phyloP scores from a whole-genome alignment of 2,797 vertebrate genomes.

The Myiothlypis coronata region DNA sequence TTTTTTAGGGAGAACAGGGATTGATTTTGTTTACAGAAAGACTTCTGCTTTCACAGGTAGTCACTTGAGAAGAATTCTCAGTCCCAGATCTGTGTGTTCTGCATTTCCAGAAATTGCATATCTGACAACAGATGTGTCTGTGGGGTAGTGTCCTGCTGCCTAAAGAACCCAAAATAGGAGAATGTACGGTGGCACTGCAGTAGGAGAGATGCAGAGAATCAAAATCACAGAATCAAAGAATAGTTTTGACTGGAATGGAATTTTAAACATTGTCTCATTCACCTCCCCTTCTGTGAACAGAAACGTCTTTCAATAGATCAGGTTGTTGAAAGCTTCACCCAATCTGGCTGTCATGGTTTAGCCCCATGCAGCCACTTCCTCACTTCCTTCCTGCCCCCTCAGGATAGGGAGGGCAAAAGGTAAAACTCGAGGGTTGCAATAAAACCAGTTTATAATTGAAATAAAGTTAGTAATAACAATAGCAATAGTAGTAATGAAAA shows the following conservation, averaged over 20 bases:
- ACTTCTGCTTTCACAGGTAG: not conserved
- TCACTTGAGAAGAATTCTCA: not conserved
- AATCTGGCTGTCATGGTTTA: not conserved
- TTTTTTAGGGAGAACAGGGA: not conserved
- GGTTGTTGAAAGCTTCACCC: not conserved
- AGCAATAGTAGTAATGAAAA: not conserved
- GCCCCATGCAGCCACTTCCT: not conserved
- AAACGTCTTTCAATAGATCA: not conserved
- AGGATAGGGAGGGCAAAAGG: not conserved
- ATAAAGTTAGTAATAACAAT: not conserved
- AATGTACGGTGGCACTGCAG: not conserved
- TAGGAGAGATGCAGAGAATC: not conserved
- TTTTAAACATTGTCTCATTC: not conserved
- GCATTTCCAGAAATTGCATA: not conserved
- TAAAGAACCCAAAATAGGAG: not conserved
- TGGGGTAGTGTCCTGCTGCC: not conserved
- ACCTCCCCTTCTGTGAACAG: rapidly evolving
- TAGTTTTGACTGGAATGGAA: not conserved
- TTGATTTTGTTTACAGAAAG: not conserved
- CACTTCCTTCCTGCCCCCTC: not conserved
- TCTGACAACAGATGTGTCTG: not conserved
- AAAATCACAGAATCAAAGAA: not conserved
- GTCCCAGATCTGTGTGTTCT: not conserved
- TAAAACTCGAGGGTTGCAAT: not conserved
- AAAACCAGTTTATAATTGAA: not conserved